phyloP scores from a whole-genome alignment of 1,140 invertebrate genomes.

The Eurosta solidaginis region DNA sequence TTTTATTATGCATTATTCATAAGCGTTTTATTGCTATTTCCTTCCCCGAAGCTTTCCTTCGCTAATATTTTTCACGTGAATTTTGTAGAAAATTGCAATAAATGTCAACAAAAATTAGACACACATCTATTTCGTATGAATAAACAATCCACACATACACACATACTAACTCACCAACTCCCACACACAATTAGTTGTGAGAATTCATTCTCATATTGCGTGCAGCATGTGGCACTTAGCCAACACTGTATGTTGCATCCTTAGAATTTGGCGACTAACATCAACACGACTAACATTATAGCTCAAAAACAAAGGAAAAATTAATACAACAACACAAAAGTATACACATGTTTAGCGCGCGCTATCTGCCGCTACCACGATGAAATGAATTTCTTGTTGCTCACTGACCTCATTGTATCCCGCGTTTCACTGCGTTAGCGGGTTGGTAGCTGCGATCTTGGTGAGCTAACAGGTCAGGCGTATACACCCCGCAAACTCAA shows the following conservation, averaged over 20 bases:
- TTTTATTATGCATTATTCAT: background rate
- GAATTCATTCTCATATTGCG: background rate
- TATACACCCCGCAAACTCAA: background rate
- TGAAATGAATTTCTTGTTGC: too few species aligned
- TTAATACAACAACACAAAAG: background rate
- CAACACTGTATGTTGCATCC: background rate
- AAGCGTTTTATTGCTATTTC: background rate
- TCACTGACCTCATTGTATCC: too few species aligned
- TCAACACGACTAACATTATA: background rate
- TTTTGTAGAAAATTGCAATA: background rate
- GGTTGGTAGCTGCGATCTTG: too few species aligned
- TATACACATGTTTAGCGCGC: background rate
- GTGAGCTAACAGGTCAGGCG: conserved; percentile 16
- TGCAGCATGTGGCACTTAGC: background rate
- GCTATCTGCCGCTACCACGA: background rate
- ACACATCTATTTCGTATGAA: background rate
- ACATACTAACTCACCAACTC: too few species aligned
- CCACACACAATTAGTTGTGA: too few species aligned
- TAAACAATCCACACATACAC: too few species aligned
- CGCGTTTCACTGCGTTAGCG: too few species aligned
- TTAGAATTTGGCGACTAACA: background rate
- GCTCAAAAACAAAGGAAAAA: background rate
- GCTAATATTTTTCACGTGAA: too few species aligned
- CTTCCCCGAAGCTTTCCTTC: background rate
- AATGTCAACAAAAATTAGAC: background rate